Evolutionary conservation across 2,888 invertebrate species (phyloP), one percentile per base, ranked within the genome.

Genomic region (Coleophora flavipennella): DNA sequence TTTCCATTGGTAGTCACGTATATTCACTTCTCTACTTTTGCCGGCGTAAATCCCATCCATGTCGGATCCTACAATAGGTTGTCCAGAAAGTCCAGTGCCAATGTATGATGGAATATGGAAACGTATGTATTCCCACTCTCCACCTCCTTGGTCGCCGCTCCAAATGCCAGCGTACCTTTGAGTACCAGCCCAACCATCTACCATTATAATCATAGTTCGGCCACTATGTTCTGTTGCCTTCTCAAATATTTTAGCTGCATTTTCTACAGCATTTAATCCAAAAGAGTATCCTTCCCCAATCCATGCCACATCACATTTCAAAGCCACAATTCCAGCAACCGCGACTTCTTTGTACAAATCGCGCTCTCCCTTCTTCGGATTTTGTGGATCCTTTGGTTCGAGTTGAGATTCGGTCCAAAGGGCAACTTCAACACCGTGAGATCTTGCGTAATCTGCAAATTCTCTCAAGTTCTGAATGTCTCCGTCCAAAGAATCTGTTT

Each of bases 281-380:
- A 77, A 81, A 0, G 83, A 84, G 46, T 83, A 84, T 2, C 83
- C 83, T 8, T 47, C 41, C 3, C 81, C 83, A 27, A 84, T 75
- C 83, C 83, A 84, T 4, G 80, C 81, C 0, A 80, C 83, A 40
- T 84, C 83, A 52, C 81, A 80, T 60, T 84, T 84, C 1, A 84
- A 62, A 0, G 83, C 81, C 9, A 69, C 69, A 1, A 77, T 63
- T 9, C 74, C 72, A 33, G 80, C 80, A 20, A 62, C 46, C 7
- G 61, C 51, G 1, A 81, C 69, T 67, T 84, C 83, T 53, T 70
- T 68, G 2, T 49, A 44, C 42, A 84, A 63, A 58, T 84, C 81
- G 45, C 83, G 65, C 46, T 84, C 83, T 28, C 81, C 81, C 57
- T 83, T 84, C 40, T 72, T 70, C 1, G 83, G 83, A 44, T 80